These are phyloP conservation scores for Synanthedon andrenaeformis DNA, from an alignment of 2,888 invertebrate genomes.

Conservation along the genomic window DNA sequence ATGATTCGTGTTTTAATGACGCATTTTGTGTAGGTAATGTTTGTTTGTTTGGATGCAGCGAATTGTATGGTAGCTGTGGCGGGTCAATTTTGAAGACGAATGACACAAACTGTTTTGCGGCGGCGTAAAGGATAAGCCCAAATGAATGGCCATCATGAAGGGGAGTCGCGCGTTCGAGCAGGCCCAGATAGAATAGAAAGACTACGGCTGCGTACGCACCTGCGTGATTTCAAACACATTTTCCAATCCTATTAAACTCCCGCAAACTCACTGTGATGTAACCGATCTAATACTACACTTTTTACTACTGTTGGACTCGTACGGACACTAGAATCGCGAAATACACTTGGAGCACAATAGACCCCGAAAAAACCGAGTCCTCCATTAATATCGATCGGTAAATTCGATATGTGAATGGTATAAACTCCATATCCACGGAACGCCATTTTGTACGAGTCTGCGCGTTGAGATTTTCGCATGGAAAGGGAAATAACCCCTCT, in stretches of 20 bases:
- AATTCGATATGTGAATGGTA: slow-evolving; percentile 56
- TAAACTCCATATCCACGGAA: slow-evolving; percentile 64
- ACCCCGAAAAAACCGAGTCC: slow-evolving; percentile 62
- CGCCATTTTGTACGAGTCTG: slow-evolving; percentile 80
- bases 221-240: slow-evolving; percentile 79
- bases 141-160: slow-evolving; percentile 70
- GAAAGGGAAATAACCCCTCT: slow-evolving; percentile 66
- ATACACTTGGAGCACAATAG: slow-evolving; percentile 51
- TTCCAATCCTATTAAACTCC: slow-evolving; percentile 56
- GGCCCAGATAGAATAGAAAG: slow-evolving; percentile 87
- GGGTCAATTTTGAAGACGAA: slow-evolving; percentile 55
- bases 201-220: slow-evolving; percentile 97
- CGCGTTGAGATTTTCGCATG: slow-evolving; percentile 68
- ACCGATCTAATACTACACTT: slow-evolving; percentile 62
- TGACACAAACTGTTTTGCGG: slow-evolving; percentile 67
- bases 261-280: slow-evolving; percentile 62
- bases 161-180: slow-evolving; percentile 80
- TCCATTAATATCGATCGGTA: slow-evolving; percentile 76
- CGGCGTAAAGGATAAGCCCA: slow-evolving; percentile 69
- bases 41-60: slow-evolving; percentile 56
- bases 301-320: slow-evolving; percentile 51
- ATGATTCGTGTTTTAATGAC: slow-evolving; percentile 15
- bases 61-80: slow-evolving; percentile 36
- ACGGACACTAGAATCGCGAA: slow-evolving; percentile 52
- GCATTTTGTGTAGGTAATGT: slow-evolving; percentile 33